Conservation (phyloP, 2,113 vertebrate species). For the Pelusios castaneus region DNA sequence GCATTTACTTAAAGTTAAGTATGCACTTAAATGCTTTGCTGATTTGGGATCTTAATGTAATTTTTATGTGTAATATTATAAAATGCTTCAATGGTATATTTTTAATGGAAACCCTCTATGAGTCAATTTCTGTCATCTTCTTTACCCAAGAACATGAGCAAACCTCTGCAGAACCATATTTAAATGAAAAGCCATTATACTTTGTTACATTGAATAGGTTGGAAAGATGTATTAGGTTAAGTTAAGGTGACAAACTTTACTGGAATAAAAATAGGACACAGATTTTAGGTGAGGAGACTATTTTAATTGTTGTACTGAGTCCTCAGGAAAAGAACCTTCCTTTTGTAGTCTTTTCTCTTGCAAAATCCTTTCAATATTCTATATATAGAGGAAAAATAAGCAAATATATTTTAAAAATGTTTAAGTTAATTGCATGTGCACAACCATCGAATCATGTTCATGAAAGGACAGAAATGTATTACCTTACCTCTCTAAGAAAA, state of each 20-base stretch:
- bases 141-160: neutral
- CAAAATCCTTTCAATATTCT: neutral
- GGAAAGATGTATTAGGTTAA: neutral
- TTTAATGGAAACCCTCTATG: neutral
- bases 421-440: neutral
- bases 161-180: neutral
- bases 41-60: neutral
- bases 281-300: neutral
- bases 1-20: neutral
- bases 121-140: neutral
- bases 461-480: neutral
- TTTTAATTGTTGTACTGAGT: neutral
- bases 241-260: neutral
- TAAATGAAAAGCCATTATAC: neutral
- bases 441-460: neutral
- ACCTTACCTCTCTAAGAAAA: neutral
- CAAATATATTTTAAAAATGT: neutral
- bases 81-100: neutral
- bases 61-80: neutral
- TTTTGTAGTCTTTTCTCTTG: neutral
- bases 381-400: neutral
- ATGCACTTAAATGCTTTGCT: accelerated
- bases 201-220: neutral
- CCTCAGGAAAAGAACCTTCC: neutral
- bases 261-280: neutral